Base-by-base conservation (phyloP, 2,888 invertebrate genomes). In the Abrostola triplasia region DNA sequence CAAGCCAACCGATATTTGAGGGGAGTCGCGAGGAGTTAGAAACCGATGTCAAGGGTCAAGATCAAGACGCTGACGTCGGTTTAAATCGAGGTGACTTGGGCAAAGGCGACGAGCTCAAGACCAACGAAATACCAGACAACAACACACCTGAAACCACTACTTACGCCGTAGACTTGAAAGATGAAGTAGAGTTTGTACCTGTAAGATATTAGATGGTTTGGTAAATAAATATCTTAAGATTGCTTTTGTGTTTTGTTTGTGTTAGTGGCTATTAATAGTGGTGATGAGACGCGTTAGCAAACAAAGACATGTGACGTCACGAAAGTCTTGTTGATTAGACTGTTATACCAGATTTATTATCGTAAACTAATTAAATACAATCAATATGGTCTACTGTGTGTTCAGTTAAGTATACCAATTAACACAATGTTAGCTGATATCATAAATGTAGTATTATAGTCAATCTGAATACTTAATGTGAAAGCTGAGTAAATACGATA, bases 111-210 rank as follows among this genome's bases (percentile, higher is more conserved):
- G 86, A 86, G 9, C 10, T 90, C 2, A 47, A 71, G 11, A 90
- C 88, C 0, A 91, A 92, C 55, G 86, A 86, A 54, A 85, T 90
- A 9, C 73, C 85, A 0, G 38, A 62, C 40, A 65, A 50, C 0
- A 63, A 62, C 11, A 35, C 54, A 0, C 85, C 91, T 0, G 92
- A 93, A 78, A 90, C 90, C 0, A 92, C 93, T 0, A 93, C 92
- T 0, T 92, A 93, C 70, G 84, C 92, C 0, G 92, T 93, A 0
- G 90, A 92, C 58, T 62, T 91, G 35, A 90, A 88, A 35, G 83
- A 90, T 54, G 91, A 92, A 7, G 77, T 89, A 0, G 93, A 93
- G 56, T 93, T 93, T 64, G 90, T 93, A 10, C 90, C 92, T 0
- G 82, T 91, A 12, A 82, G 72, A 50, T 88, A 84, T 73, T 82